Conservation (phyloP, 2,797 vertebrate genomes). For the Gymnothorax reevesii region DNA sequence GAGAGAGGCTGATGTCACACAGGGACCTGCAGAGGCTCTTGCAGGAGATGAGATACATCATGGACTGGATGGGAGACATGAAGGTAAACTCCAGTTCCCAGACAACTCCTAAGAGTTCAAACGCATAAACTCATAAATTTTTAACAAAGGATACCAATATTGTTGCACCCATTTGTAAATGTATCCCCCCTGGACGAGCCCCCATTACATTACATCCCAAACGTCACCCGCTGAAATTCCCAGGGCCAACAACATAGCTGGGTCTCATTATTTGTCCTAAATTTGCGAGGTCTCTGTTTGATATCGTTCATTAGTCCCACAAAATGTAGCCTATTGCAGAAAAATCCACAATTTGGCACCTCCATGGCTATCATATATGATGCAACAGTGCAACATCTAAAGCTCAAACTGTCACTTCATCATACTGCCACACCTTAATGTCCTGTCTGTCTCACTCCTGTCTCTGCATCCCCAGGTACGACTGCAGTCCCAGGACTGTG, state of each 20-base stretch:
- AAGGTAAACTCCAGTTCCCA: slow-evolving; percentile 70
- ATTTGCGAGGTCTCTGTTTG: background rate
- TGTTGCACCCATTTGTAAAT: no score
- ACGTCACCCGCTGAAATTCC: no score
- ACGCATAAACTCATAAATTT: no score
- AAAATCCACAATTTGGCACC: background rate
- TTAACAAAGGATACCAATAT: no score
- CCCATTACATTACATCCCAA: no score
- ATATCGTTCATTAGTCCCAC: background rate
- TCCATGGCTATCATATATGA: background rate
- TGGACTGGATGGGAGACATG: slow-evolving; percentile 96
- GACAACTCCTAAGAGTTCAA: background rate
- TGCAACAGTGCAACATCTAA: no score
- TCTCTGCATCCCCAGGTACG: slow-evolving; percentile 71
- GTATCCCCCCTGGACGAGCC: no score
- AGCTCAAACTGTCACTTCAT: background rate
- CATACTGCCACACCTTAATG: background rate
- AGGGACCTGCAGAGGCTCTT: slow-evolving; percentile 89
- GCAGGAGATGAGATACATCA: slow-evolving; percentile 88
- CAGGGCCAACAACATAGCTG: background rate
- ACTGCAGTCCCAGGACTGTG: slow-evolving; percentile 87
- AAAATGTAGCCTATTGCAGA: background rate
- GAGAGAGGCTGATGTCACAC: slow-evolving; percentile 81
- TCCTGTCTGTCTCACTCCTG: background rate
- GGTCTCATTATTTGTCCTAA: background rate